These are phyloP conservation scores for Cherax quadricarinatus DNA, from an alignment of 1,140 invertebrate genomes.

Conservation along the genomic window DNA sequence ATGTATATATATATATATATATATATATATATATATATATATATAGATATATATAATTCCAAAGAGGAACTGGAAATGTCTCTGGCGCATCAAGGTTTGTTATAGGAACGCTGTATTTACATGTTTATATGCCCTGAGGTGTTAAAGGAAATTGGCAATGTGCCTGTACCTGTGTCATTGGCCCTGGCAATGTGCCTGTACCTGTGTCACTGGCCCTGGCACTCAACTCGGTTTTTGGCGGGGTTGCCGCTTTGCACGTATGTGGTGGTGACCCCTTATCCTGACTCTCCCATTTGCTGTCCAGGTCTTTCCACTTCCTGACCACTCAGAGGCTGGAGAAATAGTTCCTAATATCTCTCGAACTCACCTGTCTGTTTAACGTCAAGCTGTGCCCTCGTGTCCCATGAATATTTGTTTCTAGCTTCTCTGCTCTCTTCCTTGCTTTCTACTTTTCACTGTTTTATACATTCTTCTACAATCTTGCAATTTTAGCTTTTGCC, in stretches of 20 bases:
- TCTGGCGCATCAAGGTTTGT: too few species aligned
- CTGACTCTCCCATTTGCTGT: too few species aligned
- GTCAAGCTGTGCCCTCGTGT: too few species aligned
- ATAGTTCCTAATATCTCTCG: too few species aligned
- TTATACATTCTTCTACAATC: too few species aligned
- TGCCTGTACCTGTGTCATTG: neutral
- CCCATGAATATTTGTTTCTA: too few species aligned
- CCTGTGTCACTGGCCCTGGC: neutral
- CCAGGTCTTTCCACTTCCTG: too few species aligned
- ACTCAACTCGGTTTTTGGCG: neutral
- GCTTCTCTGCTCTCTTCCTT: too few species aligned
- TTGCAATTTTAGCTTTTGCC: too few species aligned
- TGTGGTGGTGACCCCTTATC: neutral
- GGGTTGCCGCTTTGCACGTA: neutral
- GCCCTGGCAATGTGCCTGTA: neutral
- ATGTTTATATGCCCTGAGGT: neutral
- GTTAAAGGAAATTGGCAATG: neutral
- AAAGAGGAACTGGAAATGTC: neutral
- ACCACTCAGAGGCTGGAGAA: too few species aligned
- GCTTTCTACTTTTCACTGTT: too few species aligned
- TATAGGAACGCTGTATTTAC: neutral
- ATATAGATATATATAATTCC: neutral
- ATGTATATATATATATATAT: neutral
- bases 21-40: slow-evolving; percentile 21
- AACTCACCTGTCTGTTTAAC: too few species aligned